phyloP scores from a whole-genome alignment of 2,888 invertebrate species.

The Harpalus rubripes region DNA sequence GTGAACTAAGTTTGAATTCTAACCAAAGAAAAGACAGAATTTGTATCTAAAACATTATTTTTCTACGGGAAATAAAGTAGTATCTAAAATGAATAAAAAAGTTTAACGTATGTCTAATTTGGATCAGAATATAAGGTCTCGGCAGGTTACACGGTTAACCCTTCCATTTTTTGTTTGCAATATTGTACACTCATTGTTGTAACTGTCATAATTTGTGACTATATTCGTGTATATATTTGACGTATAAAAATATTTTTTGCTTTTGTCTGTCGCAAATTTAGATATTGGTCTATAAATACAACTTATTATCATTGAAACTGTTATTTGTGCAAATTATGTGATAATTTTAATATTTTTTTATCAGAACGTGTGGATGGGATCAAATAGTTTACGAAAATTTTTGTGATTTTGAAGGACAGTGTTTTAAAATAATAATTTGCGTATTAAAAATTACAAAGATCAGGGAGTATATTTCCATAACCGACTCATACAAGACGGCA shows the following conservation, averaged over 20 bases:
- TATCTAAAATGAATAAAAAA: too few species aligned
- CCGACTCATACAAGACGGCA: neutral
- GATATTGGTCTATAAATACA: conserved; percentile 16
- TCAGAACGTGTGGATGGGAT: neutral
- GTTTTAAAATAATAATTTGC: neutral
- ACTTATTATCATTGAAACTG: conserved; percentile 28
- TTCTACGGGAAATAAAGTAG: too few species aligned
- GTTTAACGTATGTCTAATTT: too few species aligned
- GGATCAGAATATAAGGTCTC: too few species aligned
- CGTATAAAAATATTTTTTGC: conserved; percentile 21
- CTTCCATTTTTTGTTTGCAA: neutral
- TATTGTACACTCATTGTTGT: neutral
- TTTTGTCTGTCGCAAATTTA: neutral
- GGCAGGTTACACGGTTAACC: too few species aligned
- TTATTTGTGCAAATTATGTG: neutral
- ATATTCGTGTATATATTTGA: neutral
- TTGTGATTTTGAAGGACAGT: neutral
- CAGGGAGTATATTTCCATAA: neutral
- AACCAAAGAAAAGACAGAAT: too few species aligned
- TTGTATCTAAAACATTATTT: too few species aligned
- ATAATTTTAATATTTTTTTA: neutral
- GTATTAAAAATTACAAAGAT: neutral
- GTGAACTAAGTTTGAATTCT: too few species aligned
- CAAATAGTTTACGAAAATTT: neutral
- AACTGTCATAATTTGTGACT: conserved; percentile 2